Conservation (phyloP, 2,113 vertebrate genomes). For the Apodemus sylvaticus region DNA sequence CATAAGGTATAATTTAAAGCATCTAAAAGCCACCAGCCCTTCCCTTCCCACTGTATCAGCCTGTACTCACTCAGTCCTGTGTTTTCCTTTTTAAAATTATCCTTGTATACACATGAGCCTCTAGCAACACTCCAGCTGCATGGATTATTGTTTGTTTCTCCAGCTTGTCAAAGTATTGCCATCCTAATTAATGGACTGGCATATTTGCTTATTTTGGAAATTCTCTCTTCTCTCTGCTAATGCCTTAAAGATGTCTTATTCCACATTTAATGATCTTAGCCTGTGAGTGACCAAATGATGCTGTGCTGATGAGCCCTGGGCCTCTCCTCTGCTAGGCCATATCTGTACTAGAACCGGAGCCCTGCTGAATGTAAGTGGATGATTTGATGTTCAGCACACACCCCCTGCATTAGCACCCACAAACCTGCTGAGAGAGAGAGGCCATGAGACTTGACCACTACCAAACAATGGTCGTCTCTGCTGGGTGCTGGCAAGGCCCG, state of each 20-base stretch:
- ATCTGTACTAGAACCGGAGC: not conserved
- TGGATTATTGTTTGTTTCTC: not conserved
- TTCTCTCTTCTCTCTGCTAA: not conserved
- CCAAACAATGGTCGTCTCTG: not conserved
- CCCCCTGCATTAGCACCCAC: not conserved
- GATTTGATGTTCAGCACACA: not conserved
- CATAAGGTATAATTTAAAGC: not conserved
- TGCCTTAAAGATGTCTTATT: not conserved
- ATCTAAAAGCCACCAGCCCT: not conserved
- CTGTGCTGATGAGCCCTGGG: not conserved
- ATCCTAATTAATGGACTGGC: not conserved
- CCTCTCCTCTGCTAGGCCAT: not conserved
- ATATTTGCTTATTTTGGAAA: not conserved
- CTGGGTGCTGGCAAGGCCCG: not conserved
- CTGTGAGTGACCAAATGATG: not conserved
- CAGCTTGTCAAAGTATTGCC: conserved; percentile 19
- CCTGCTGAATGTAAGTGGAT: not conserved
- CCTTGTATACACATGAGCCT: not conserved
- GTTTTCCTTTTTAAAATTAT: not conserved
- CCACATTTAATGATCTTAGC: not conserved
- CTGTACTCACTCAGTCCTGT: not conserved
- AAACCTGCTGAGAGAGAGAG: not conserved
- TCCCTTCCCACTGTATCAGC: not conserved
- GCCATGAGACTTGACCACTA: not conserved
- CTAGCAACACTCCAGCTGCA: not conserved